A percentile compares a stretch with the other conserved stretches of the same genome.
phyloP scores from a whole-genome alignment of 2,113 vertebrate genomes.

The Conger conger region DNA sequence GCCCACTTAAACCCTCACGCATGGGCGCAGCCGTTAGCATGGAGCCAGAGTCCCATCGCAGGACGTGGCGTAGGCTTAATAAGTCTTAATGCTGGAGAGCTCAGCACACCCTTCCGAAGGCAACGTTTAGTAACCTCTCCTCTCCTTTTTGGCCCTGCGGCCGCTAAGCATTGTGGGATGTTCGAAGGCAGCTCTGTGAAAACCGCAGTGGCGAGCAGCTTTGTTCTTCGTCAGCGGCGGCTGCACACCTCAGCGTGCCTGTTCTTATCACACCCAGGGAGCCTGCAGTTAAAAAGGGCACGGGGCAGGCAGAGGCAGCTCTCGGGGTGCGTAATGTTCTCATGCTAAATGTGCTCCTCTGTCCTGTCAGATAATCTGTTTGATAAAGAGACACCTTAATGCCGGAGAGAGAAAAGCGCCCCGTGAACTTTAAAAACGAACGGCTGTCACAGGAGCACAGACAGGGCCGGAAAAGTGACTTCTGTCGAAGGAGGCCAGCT shows the following conservation, averaged over 20 bases:
- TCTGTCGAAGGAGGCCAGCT: not conserved
- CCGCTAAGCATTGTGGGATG: constrained; percentile 39
- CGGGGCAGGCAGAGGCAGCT: not conserved
- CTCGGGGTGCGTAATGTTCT: not conserved
- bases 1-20: constrained; percentile 55
- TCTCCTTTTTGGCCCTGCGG: constrained; percentile 31
- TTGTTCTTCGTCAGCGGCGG: not conserved
- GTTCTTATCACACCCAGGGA: not conserved
- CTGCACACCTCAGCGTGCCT: not conserved
- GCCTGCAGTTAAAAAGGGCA: not conserved
- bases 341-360: constrained; percentile 20
- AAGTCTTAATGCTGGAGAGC: constrained; percentile 50
- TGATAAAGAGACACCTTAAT: not conserved
- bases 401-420: not conserved
- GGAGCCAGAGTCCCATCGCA: constrained; percentile 27
- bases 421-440: not conserved
- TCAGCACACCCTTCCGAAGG: constrained; percentile 39
- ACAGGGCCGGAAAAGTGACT: not conserved
- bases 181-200: constrained; percentile 37
- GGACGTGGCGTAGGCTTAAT: constrained; percentile 41
- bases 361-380: not conserved
- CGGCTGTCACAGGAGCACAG: not conserved
- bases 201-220: not conserved
- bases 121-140: constrained; percentile 49
- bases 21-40: constrained; percentile 47